Percentiles rank a stretch among this genome's conserved stretches.
Conservation (phyloP, 2,797 vertebrate genomes). For the Takifugu rubripes region DNA sequence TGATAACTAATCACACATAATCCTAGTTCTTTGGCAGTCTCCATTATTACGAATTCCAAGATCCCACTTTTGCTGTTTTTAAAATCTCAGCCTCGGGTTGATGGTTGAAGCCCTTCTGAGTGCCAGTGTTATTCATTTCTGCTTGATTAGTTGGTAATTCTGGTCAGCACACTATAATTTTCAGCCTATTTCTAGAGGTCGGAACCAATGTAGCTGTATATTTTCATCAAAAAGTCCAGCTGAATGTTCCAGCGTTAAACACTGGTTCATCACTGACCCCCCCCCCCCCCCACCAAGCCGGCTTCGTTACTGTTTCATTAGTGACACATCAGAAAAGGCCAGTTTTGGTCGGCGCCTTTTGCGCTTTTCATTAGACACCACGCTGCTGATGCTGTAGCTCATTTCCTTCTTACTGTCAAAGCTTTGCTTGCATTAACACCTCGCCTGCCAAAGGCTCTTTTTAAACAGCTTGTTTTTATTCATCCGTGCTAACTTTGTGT, state of each 20-base stretch:
- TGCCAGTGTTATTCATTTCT: too few relatives aligned
- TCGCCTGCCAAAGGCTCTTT: conserved; percentile 17
- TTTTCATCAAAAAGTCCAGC: neutral
- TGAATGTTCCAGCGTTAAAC: neutral
- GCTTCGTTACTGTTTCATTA: conserved; percentile 16
- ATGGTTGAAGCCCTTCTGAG: too few relatives aligned
- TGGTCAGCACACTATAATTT: too few relatives aligned
- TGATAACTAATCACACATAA: too few relatives aligned
- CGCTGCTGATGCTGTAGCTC: conserved; percentile 28
- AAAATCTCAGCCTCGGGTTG: too few relatives aligned
- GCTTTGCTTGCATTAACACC: conserved; percentile 30
- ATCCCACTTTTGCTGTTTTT: too few relatives aligned
- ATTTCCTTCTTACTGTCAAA: conserved; percentile 20
- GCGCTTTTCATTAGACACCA: conserved; percentile 27
- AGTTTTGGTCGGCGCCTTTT: conserved; percentile 13
- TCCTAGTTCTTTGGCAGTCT: too few relatives aligned
- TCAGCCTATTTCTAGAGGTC: too few relatives aligned
- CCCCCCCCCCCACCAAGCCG: neutral
- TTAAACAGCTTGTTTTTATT: neutral
- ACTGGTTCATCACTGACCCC: neutral
- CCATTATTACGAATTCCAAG: neutral
- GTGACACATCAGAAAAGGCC: conserved; percentile 15
- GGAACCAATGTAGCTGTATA: neutral
- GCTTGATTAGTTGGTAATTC: too few relatives aligned
- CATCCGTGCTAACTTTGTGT: neutral